A percentile compares a stretch with the other conserved stretches of the same genome.
These are phyloP conservation scores for Neolamprologus sp. DNA, from an alignment of 2,113 vertebrate species.

Conservation along the genomic window DNA sequence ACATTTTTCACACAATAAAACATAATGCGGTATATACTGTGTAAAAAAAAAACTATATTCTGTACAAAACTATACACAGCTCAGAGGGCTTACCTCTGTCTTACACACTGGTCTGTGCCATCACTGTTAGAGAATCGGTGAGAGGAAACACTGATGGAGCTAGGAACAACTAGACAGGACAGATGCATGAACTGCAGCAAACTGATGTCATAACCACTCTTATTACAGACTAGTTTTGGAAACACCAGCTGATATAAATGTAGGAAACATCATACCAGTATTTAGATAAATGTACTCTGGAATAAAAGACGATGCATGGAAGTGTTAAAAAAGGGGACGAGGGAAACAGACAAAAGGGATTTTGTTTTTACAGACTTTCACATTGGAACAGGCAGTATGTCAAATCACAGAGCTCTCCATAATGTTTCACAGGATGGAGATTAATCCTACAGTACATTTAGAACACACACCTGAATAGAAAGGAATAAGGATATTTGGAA, in stretches of 20 bases:
- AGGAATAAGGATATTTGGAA: conserved; percentile 4
- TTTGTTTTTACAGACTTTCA: neutral
- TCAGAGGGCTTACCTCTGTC: neutral
- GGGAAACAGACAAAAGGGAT: neutral
- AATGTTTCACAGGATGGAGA: conserved; percentile 14
- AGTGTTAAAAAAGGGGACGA: neutral
- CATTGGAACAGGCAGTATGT: neutral
- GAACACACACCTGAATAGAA: conserved; percentile 26
- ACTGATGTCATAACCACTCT: neutral
- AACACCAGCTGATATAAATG: neutral
- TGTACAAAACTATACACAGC: conserved; percentile 57
- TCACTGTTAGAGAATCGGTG: neutral
- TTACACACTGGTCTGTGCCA: conserved; percentile 20
- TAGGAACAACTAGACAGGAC: neutral
- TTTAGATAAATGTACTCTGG: neutral
- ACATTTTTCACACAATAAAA: conserved; percentile 3
- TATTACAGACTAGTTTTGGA: neutral
- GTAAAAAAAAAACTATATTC: conserved; percentile 37
- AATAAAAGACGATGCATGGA: neutral
- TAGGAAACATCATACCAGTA: neutral
- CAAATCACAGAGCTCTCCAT: neutral
- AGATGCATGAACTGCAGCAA: neutral
- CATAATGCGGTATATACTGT: conserved; percentile 18
- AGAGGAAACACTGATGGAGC: neutral
- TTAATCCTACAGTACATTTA: neutral